These are phyloP conservation scores for Synaphobranchus kaupii DNA, from an alignment of 2,797 vertebrate genomes.

Conservation along the genomic window DNA sequence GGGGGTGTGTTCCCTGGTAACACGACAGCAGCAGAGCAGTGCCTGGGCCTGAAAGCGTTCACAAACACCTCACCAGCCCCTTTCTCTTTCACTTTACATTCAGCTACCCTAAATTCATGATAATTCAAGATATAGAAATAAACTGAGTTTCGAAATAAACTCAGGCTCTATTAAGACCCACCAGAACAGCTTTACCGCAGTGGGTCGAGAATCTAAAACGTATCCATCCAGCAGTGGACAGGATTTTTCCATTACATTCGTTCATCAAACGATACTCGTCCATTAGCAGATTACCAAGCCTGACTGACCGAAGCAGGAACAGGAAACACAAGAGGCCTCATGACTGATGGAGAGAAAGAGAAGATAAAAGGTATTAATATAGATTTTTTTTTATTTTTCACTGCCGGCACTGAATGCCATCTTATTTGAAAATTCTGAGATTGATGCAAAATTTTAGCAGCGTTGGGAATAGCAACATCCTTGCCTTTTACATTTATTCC, in stretches of 20 bases:
- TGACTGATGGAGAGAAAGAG: conserved; percentile 26
- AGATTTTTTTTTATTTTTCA: conserved; percentile 41
- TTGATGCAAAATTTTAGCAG: conserved; percentile 50
- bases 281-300: conserved; percentile 26
- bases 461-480: conserved; percentile 44
- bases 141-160: no score
- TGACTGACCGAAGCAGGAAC: conserved; percentile 28
- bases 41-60: neutral
- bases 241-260: conserved; percentile 30
- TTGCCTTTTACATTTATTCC: conserved; percentile 37
- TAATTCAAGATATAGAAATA: neutral
- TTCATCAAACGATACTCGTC: conserved; percentile 27
- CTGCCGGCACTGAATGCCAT: conserved; percentile 54
- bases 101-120: neutral
- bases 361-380: conserved; percentile 35
- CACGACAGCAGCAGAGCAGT: neutral
- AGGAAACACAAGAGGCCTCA: conserved; percentile 34
- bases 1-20: neutral
- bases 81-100: neutral
- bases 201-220: neutral
- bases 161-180: neutral
- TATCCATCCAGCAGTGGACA: conserved; percentile 30
- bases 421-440: conserved; percentile 48
- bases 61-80: no score
- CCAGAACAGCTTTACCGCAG: neutral